Conservation (phyloP, 1,140 invertebrate genomes). For the Drosophila truncata region DNA sequence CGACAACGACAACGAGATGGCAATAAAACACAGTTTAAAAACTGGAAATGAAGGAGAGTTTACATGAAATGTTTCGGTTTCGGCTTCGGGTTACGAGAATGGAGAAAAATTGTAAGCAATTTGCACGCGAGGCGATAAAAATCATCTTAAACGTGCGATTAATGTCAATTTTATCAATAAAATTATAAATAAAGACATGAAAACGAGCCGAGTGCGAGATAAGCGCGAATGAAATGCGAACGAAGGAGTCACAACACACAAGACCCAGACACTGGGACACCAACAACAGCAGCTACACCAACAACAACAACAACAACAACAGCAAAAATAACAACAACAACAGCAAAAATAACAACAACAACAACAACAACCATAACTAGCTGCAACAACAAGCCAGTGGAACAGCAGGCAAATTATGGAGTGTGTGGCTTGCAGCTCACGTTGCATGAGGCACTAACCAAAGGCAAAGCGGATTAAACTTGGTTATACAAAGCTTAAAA, state of each 20-base stretch:
- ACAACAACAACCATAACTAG: slow-evolving; percentile 31
- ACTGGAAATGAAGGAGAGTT: slow-evolving; percentile 18
- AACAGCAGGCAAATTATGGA: slow-evolving; percentile 77
- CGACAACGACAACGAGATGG: slow-evolving; percentile 3
- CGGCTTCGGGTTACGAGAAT: slow-evolving; percentile 9
- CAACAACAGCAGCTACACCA: slow-evolving; percentile 3
- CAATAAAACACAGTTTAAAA: slow-evolving; percentile 42
- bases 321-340: slow-evolving; percentile 16
- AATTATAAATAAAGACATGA: slow-evolving; percentile 85
- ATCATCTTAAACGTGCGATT: slow-evolving; percentile 83
- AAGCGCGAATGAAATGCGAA: slow-evolving; percentile 77
- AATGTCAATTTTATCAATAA: slow-evolving; percentile 85
- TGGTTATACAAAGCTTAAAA: neutral
- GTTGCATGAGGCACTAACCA: slow-evolving; percentile 61
- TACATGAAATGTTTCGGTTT: slow-evolving; percentile 8
- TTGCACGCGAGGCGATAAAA: slow-evolving; percentile 83
- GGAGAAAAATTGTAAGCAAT: slow-evolving; percentile 77
- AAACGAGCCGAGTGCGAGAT: slow-evolving; percentile 78
- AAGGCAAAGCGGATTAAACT: neutral
- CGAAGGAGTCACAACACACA: slow-evolving; percentile 63
- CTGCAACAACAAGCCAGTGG: slow-evolving; percentile 32
- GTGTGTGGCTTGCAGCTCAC: slow-evolving; percentile 74
- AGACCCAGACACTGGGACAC: slow-evolving; percentile 25
- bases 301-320: slow-evolving; percentile 5
- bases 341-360: slow-evolving; percentile 9